These are phyloP conservation scores for Pavo muticus DNA, from an alignment of 2,113 vertebrate species.

Conservation along the genomic window DNA sequence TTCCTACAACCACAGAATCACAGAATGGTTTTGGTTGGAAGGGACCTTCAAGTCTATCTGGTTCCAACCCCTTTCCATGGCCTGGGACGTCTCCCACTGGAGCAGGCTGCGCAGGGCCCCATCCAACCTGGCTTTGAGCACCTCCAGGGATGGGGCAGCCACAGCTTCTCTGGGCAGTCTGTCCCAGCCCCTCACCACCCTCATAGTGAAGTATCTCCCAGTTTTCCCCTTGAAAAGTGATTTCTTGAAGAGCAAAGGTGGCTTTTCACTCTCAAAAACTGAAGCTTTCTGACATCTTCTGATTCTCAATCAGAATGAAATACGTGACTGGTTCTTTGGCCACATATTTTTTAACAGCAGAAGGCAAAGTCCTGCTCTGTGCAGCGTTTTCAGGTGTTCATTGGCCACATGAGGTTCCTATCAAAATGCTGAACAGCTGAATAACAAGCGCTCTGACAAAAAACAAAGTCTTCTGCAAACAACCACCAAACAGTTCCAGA, in stretches of 20 bases:
- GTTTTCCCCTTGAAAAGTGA: background rate
- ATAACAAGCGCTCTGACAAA: background rate
- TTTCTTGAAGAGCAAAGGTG: background rate
- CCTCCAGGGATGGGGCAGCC: background rate
- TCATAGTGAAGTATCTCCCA: background rate
- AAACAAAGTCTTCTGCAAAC: background rate
- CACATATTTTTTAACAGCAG: background rate
- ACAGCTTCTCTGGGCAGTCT: background rate
- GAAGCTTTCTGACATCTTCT: background rate
- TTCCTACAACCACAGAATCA: background rate
- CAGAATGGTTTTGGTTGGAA: background rate
- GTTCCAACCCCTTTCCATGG: background rate
- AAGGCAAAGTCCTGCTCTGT: fast-evolving
- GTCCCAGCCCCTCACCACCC: background rate
- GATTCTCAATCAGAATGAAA: background rate
- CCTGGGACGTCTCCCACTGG: background rate
- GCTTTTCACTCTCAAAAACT: background rate
- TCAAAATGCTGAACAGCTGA: background rate
- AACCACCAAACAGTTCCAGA: background rate
- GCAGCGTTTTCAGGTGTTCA: background rate
- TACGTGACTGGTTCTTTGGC: background rate
- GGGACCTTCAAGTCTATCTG: background rate
- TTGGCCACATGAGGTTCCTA: background rate
- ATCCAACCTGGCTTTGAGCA: background rate
- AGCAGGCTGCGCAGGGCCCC: background rate